Evolutionary conservation across 2,797 vertebrate species (phyloP).

Genomic region (Xenops minutus): DNA sequence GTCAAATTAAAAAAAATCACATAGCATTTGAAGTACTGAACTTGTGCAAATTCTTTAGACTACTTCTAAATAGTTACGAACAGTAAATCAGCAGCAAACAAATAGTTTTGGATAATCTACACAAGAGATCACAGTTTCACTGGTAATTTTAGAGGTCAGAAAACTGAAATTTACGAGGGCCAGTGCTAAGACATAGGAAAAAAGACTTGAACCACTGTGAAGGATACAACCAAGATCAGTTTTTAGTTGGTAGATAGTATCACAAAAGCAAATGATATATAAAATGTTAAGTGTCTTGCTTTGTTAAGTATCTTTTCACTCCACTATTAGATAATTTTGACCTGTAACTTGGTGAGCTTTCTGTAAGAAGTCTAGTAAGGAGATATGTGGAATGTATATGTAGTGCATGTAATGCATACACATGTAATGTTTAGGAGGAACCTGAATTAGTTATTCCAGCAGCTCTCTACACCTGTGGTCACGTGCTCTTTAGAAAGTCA

Average conservation of each 20-base stretch:
- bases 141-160: neutral
- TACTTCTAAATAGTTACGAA: neutral
- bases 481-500: neutral
- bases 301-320: neutral
- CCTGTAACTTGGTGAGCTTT: neutral
- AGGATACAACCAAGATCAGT: neutral
- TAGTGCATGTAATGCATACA: neutral
- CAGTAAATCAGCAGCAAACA: neutral
- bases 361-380: neutral
- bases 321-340: neutral
- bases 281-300: neutral
- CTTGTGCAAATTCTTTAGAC: neutral
- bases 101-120: neutral
- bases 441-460: neutral
- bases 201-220: neutral
- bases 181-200: neutral
- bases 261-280: neutral
- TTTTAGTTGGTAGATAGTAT: neutral
- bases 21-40: neutral
- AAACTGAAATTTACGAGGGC: neutral
- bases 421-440: neutral
- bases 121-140: neutral
- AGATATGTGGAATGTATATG: neutral
- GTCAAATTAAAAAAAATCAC: neutral
- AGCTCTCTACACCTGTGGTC: accelerated